A percentile compares a stretch with the other conserved stretches of the same genome.
phyloP scores from a whole-genome alignment of 2,888 invertebrate species.

The Polydesmus complanatus region DNA sequence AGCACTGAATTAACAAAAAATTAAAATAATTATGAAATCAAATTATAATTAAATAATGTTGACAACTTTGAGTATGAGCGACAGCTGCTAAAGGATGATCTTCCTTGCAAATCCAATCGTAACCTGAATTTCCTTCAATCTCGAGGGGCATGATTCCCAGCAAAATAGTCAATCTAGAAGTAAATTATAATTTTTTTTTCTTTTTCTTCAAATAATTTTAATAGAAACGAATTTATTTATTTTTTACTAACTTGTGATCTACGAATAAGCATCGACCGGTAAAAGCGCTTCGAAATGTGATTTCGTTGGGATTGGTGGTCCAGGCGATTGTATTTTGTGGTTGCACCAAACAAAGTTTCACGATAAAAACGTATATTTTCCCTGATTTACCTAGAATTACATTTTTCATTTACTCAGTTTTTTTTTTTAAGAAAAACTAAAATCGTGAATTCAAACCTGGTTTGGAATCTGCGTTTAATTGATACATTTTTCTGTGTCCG shows the following conservation, averaged over 20 bases:
- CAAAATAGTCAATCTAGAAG: constrained; percentile 61
- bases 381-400: constrained; percentile 19
- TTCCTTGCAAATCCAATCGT: constrained; percentile 76
- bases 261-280: constrained; percentile 80
- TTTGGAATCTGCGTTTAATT: constrained; percentile 42
- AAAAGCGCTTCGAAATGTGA: constrained; percentile 73
- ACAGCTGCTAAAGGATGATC: constrained; percentile 80
- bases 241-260: constrained; percentile 49
- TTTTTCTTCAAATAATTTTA: not conserved
- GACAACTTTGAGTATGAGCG: constrained; percentile 67
- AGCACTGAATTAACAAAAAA: not conserved
- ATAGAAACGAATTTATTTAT: constrained; percentile 2
- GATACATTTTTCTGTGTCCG: constrained; percentile 48
- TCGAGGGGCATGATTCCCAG: constrained; percentile 81
- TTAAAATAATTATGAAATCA: not conserved
- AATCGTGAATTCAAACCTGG: constrained; percentile 17
- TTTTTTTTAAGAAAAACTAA: not conserved
- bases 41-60: not conserved
- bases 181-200: not conserved
- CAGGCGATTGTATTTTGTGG: constrained; percentile 50
- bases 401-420: not conserved
- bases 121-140: constrained; percentile 73
- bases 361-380: constrained; percentile 38
- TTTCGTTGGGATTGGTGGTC: constrained; percentile 63
- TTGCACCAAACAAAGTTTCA: constrained; percentile 53